These are phyloP conservation scores for Euproctis similis DNA, from an alignment of 2,888 invertebrate genomes.

Conservation along the genomic window DNA sequence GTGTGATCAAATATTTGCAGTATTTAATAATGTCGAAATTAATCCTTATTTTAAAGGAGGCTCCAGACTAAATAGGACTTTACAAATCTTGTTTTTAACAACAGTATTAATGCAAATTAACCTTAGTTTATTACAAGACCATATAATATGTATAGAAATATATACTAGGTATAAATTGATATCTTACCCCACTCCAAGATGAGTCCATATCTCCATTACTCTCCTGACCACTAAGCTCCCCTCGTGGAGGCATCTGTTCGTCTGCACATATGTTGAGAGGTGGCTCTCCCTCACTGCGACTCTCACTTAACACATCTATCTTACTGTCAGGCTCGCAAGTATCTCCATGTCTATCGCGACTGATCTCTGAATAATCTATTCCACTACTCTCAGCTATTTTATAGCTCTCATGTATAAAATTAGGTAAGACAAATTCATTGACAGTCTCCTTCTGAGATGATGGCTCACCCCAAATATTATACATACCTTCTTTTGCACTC, in stretches of 20 bases:
- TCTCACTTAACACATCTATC: constrained; percentile 53
- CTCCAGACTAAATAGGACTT: too few relatives aligned
- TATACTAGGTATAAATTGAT: too few relatives aligned
- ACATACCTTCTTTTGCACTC: constrained; percentile 42
- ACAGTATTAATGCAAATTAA: too few relatives aligned
- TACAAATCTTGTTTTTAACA: too few relatives aligned
- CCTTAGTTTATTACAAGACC: too few relatives aligned
- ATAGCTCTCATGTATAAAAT: constrained; percentile 66
- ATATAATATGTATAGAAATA: too few relatives aligned
- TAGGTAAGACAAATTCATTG: constrained; percentile 60
- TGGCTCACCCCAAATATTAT: constrained; percentile 56
- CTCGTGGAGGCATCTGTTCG: constrained; percentile 90
- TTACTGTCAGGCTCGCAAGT: constrained; percentile 53
- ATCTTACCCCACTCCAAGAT: constrained; percentile 82
- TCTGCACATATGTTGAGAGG: constrained; percentile 86
- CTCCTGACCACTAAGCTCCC: constrained; percentile 90
- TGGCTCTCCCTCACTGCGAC: constrained; percentile 47
- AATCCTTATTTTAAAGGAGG: too few relatives aligned
- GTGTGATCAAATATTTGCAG: too few relatives aligned
- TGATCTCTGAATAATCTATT: constrained; percentile 47
- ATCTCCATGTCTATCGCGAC: constrained; percentile 26
- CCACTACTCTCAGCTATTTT: constrained; percentile 56
- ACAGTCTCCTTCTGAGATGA: constrained; percentile 61
- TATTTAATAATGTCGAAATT: too few relatives aligned
- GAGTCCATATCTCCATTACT: constrained; percentile 88